Conservation (phyloP, 2,888 invertebrate genomes). For the Pyralis farinalis region DNA sequence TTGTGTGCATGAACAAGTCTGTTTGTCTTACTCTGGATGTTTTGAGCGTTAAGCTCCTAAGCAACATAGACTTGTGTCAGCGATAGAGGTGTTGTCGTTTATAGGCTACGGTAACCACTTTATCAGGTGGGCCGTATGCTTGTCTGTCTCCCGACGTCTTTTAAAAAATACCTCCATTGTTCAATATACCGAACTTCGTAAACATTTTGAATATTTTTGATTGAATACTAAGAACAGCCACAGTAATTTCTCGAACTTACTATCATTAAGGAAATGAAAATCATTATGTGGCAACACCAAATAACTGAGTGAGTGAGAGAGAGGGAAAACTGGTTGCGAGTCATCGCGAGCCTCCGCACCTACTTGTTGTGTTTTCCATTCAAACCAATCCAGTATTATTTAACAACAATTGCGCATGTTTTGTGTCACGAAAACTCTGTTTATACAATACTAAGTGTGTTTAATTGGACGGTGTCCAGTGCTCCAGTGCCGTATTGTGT, state of each 20-base stretch:
- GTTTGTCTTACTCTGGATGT: too few species aligned
- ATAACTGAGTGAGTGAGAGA: constrained; percentile 53
- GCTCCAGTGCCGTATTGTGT: constrained; percentile 30
- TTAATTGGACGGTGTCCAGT: constrained; percentile 14
- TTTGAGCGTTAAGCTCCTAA: too few species aligned
- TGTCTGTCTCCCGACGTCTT: too few species aligned
- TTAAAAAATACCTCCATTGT: too few species aligned
- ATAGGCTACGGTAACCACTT: too few species aligned
- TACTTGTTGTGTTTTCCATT: constrained; percentile 48
- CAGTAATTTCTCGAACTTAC: constrained; percentile 7
- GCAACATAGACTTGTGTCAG: too few species aligned
- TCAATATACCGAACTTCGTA: too few species aligned
- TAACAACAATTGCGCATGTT: constrained; percentile 55
- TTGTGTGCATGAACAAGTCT: too few species aligned
- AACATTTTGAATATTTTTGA: too few species aligned
- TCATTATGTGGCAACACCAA: constrained; percentile 42
- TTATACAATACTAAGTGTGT: constrained; percentile 35
- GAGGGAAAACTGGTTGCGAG: constrained; percentile 59
- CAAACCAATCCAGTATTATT: constrained; percentile 47
- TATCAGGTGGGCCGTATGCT: too few species aligned
- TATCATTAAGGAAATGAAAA: constrained; percentile 22
- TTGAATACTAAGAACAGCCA: too few species aligned
- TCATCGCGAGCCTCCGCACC: constrained; percentile 44
- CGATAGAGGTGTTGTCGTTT: too few species aligned
- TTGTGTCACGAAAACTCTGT: constrained; percentile 41